A percentile compares a stretch with the other conserved stretches of the same genome.
phyloP scores from a whole-genome alignment of 92 coral and sea anemone genomes.

The Palythoa caribaeorum region DNA sequence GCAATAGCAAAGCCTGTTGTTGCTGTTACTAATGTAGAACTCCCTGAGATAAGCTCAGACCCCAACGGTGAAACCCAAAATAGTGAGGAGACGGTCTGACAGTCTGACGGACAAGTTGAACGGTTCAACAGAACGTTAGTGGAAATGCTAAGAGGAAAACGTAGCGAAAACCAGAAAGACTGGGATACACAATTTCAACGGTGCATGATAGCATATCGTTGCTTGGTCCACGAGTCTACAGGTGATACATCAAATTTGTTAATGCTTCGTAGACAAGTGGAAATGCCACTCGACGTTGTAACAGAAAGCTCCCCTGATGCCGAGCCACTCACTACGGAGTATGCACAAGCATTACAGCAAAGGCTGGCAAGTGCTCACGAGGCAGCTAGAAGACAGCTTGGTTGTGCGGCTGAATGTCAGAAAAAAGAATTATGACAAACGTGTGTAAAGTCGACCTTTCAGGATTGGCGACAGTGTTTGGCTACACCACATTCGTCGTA shows the following conservation, averaged over 20 bases:
- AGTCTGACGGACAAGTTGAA: constrained; percentile 66
- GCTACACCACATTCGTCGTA: background rate
- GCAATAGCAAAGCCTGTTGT: background rate
- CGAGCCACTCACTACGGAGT: constrained; percentile 39
- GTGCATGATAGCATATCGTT: no score
- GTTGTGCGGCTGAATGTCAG: constrained; percentile 32
- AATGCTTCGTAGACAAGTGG: constrained; percentile 57
- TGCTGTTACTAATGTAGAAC: background rate
- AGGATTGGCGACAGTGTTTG: background rate
- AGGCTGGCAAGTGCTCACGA: constrained; percentile 38
- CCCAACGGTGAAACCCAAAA: background rate
- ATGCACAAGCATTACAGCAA: constrained; percentile 40
- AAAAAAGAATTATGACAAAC: constrained; percentile 55
- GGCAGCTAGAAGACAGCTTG: background rate
- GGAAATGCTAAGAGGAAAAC: no score
- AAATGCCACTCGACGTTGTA: constrained; percentile 61
- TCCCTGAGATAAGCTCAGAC: background rate
- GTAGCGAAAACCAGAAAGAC: no score
- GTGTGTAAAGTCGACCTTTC: constrained; percentile 36
- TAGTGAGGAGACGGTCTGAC: constrained; percentile 2
- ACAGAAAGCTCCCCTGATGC: constrained; percentile 55
- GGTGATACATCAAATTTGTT: constrained; percentile 56
- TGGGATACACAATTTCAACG: no score
- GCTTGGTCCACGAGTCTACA: no score
- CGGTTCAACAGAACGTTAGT: constrained; percentile 43